Evolutionary conservation across 1,140 invertebrate genomes (phyloP).

Genomic region (Sipha flava): DNA sequence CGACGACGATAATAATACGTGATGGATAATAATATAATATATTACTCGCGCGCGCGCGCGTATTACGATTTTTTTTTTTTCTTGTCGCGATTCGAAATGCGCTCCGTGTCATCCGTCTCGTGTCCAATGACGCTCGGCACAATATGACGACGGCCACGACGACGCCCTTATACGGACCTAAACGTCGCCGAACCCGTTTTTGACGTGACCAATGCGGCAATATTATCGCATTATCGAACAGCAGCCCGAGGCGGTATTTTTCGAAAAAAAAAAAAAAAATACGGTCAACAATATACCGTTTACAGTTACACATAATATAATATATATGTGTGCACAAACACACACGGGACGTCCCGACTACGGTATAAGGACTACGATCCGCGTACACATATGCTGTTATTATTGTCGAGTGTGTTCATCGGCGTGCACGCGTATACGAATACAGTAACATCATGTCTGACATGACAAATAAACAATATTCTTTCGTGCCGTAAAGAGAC

Average conservation of each 20-base stretch:
- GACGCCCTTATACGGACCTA: conserved; percentile 3
- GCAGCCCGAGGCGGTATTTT: background rate
- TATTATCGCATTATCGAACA: background rate
- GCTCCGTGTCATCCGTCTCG: background rate
- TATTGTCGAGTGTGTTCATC: background rate
- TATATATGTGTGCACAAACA: background rate
- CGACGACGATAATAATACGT: no score
- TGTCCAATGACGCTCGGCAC: background rate
- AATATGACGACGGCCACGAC: background rate
- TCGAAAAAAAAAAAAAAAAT: background rate
- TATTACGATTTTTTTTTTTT: background rate
- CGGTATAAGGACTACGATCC: background rate
- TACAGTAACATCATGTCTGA: background rate
- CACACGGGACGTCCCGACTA: background rate
- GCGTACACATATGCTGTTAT: background rate
- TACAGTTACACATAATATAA: background rate
- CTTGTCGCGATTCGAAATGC: background rate
- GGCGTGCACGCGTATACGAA: no score
- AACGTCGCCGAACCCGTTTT: background rate
- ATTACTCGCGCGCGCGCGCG: no score
- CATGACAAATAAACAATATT: background rate
- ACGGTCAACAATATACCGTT: conserved; percentile 6
- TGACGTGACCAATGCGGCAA: background rate
- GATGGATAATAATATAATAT: no score
- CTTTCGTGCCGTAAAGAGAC: no score